A percentile compares a stretch with the other conserved stretches of the same genome.
These are phyloP conservation scores for Chaitophorus viminalis DNA, from an alignment of 2,888 invertebrate species.

Conservation along the genomic window DNA sequence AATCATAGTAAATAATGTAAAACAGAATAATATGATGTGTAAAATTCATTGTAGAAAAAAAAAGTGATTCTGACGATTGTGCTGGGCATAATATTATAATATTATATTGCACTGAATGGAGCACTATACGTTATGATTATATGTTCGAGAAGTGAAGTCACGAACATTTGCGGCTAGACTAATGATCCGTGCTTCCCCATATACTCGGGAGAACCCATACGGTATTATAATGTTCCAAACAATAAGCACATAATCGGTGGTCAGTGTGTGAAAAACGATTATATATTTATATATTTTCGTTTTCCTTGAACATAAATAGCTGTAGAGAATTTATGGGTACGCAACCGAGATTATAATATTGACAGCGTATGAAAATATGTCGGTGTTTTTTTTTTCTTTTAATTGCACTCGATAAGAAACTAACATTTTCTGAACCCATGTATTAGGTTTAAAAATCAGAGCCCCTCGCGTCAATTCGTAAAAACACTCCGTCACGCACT, in stretches of 20 bases:
- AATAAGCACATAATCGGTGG: slow-evolving; percentile 26
- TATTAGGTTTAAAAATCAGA: slow-evolving; percentile 13
- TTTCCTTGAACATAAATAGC: neutral
- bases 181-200: slow-evolving; percentile 53
- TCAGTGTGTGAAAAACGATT: slow-evolving; percentile 39
- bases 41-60: neutral
- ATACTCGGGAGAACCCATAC: neutral
- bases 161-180: slow-evolving; percentile 46
- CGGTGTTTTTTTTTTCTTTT: neutral
- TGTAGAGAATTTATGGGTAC: neutral
- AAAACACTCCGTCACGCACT: slow-evolving; percentile 56
- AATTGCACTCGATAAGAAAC: neutral
- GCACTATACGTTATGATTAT: neutral
- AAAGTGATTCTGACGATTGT: neutral
- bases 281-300: neutral
- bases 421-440: neutral
- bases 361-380: neutral
- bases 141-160: slow-evolving; percentile 52
- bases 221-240: slow-evolving; percentile 50
- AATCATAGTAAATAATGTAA: neutral
- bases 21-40: neutral
- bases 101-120: neutral
- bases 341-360: neutral
- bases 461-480: slow-evolving; percentile 33
- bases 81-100: neutral